Evolutionary conservation across 1,140 invertebrate genomes (phyloP), one percentile per base, ranked within the genome.

Genomic region (Nebria ingens): DNA sequence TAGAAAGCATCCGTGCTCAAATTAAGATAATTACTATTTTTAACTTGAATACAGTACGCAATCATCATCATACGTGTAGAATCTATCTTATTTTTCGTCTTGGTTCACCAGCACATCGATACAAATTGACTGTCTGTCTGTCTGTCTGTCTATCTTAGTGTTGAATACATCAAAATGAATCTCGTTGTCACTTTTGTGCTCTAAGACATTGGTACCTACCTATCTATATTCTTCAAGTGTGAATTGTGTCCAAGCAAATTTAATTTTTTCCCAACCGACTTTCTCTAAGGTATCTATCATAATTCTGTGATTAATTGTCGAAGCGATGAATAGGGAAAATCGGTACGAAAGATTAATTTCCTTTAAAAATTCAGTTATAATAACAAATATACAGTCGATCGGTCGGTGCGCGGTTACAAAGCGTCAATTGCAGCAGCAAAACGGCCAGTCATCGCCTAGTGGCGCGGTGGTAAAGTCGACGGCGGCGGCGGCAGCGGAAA

Each of bases 1-100:
- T 45, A 45, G 40, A 45, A 45, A 11, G 40, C 40, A 11, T 34
- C 25, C 25, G 25, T 34, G 25, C 25, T 17, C 40, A 45, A 45
- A 45, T 45, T 45, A 45, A 45, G 6, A 45, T 45, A 45, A 45
- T 45, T 45, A 17, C 40, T 45, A 17, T 17, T 45, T 45, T 45
- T 45, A 45, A 17, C 6, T 45, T 45, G 40, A 17, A 45, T 45
- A 45, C 40, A 12, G 40, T 45, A 45, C 40, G 6, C 15, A 45
- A 45, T 45, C 15, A 17, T 45, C 3, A 12, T 45, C 6, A 6
- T 6, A 34, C 25, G 25, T 34, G 25, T n/a, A 34, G 6, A 34
- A n/a, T 34, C n/a, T 34, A n/a, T 34, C 25, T 34, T 34, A n/a
- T 34, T 34, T 34, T n/a, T 34, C 6, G 25, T n/a, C n/a, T n/a